Conservation (phyloP, 2,797 vertebrate species). For the Lepilemur septentrionalis region DNA sequence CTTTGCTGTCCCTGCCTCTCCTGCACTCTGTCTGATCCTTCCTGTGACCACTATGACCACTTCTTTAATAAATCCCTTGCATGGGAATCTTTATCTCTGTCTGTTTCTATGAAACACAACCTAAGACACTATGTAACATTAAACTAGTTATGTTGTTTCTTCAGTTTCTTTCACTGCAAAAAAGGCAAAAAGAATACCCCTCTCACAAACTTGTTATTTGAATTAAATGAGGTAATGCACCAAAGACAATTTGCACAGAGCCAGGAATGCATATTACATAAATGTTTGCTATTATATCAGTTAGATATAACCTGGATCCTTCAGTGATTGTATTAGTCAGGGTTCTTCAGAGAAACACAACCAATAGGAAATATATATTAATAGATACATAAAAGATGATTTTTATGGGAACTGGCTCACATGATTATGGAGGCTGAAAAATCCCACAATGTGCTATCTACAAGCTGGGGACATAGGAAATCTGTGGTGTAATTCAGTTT, state of each 20-base stretch:
- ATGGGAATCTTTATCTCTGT: not conserved
- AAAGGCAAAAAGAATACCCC: not conserved
- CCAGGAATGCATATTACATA: not conserved
- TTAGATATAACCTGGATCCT: not conserved
- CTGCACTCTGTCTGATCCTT: not conserved
- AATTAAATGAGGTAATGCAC: not conserved
- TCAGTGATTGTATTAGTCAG: not conserved
- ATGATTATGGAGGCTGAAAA: not conserved
- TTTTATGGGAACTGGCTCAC: not conserved
- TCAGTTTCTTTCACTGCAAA: not conserved
- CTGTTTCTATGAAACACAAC: not conserved
- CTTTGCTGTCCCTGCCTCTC: not conserved
- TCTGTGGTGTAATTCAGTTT: not conserved
- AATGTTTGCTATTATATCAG: not conserved
- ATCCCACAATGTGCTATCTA: fast-evolving
- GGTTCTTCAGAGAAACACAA: not conserved
- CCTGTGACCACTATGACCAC: not conserved
- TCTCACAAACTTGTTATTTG: not conserved
- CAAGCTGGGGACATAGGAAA: not conserved
- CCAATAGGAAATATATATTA: not conserved
- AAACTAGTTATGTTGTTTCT: not conserved
- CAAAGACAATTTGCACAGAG: not conserved
- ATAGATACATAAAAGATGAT: not conserved
- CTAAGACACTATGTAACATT: not conserved
- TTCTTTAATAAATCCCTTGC: not conserved